These are phyloP conservation scores for Rhinichthys osculus DNA, from an alignment of 2,797 vertebrate genomes.

Conservation along the genomic window DNA sequence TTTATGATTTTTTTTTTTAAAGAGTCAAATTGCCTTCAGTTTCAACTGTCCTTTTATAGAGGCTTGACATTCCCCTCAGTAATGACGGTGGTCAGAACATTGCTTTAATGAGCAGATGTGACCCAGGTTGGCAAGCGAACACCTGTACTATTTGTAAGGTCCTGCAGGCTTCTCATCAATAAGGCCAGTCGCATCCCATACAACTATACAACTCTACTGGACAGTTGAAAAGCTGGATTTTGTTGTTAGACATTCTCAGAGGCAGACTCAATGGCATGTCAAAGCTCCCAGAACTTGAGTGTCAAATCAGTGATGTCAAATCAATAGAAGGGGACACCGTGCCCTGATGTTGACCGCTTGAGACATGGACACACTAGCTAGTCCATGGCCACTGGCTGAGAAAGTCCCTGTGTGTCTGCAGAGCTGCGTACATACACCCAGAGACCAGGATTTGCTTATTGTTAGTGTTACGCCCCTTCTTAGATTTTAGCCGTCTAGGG, in stretches of 20 bases:
- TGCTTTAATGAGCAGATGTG: constrained; percentile 53
- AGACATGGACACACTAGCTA: constrained; percentile 17
- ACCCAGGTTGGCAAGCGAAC: constrained; percentile 9
- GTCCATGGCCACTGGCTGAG: constrained; percentile 33
- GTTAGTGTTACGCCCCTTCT: too few relatives aligned
- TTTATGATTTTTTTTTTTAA: not conserved
- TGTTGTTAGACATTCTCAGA: constrained; percentile 36
- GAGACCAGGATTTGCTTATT: not conserved
- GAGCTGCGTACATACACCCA: not conserved
- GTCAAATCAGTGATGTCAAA: constrained; percentile 43
- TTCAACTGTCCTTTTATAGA: not conserved
- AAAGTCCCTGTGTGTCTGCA: constrained; percentile 28
- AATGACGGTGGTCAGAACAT: constrained; percentile 44
- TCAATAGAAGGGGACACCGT: constrained; percentile 19
- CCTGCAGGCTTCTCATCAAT: constrained; percentile 33
- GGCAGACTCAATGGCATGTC: constrained; percentile 24
- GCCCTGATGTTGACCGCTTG: constrained; percentile 29
- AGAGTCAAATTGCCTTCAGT: not conserved
- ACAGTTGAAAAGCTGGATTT: constrained; percentile 7
- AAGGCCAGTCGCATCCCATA: not conserved
- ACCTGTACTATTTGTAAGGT: constrained; percentile 4
- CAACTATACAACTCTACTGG: constrained; percentile 20
- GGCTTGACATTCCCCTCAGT: constrained; percentile 5
- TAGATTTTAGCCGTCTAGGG: too few relatives aligned
- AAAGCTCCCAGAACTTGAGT: constrained; percentile 29